These are phyloP conservation scores for Blomia tropicalis DNA, from an alignment of 2,888 invertebrate species.

Conservation along the genomic window DNA sequence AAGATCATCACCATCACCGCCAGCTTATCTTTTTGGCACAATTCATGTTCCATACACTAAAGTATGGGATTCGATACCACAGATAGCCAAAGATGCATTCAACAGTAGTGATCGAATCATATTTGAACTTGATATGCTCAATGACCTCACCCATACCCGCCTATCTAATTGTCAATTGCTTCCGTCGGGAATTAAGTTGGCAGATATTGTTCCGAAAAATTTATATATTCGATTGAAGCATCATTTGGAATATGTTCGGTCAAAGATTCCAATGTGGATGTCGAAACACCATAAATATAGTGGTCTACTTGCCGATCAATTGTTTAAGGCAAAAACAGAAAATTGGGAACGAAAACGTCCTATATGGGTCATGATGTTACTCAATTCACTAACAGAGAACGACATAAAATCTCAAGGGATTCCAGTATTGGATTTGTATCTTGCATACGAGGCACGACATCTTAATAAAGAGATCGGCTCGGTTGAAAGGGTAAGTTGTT, in stretches of 20 bases:
- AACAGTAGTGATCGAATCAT: slow-evolving; percentile 39
- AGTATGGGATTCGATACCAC: slow-evolving; percentile 43
- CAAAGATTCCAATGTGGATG: slow-evolving; percentile 38
- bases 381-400: slow-evolving; percentile 41
- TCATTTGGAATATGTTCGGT: slow-evolving; percentile 38
- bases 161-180: slow-evolving; percentile 40
- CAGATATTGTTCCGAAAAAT: slow-evolving; percentile 37
- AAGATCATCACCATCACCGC: slow-evolving; percentile 32
- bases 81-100: slow-evolving; percentile 41
- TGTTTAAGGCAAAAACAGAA: slow-evolving; percentile 40
- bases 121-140: slow-evolving; percentile 43
- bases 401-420: slow-evolving; percentile 38
- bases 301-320: slow-evolving; percentile 32
- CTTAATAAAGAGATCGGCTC: slow-evolving; percentile 40
- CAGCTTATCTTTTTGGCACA: slow-evolving; percentile 43
- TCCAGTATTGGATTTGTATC: slow-evolving; percentile 42
- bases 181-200: slow-evolving; percentile 35
- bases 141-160: slow-evolving; percentile 39
- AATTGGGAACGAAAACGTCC: slow-evolving; percentile 43
- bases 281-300: slow-evolving; percentile 28
- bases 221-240: slow-evolving; percentile 38
- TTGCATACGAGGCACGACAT: slow-evolving; percentile 41
- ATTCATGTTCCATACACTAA: slow-evolving; percentile 44
- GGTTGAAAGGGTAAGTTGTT: slow-evolving; percentile 35
- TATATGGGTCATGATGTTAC: slow-evolving; percentile 43